Base-by-base conservation (phyloP, 2,113 vertebrate species). In the Sprattus sprattus region DNA sequence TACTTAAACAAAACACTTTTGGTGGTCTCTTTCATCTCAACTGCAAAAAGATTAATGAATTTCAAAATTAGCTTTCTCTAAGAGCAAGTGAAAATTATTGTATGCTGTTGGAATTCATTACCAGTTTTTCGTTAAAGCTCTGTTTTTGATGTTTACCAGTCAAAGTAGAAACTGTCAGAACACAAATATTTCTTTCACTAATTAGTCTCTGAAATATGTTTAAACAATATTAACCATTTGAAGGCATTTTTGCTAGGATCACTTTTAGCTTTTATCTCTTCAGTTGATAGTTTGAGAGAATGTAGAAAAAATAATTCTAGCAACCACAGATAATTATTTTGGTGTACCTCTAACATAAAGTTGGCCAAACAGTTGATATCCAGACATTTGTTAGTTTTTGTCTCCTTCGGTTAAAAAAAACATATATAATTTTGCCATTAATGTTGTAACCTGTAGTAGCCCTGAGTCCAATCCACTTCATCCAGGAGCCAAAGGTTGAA, bases 1-100 rank as follows among this genome's bases (percentile, higher is more conserved):
- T 80, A 83, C 87, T 81, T 71, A 90, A 88, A 90, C 86, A 90
- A 88, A 88, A 13, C 89, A 84, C 81, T 52, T 83, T 81, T 60
- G 6, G 47, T 78, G 0, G 39, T 80, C 18, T 81, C 88, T 91
- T 93, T 92, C 75, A 92, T 92, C 88, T 87, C 46, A 83, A 71
- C 46, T 83, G 54, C 15, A 57, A 86, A 39, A 85, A 87, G 8
- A 9, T 50, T 46, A 81, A 87, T 47, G 78, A 49, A 67, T 78
- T 84, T 47, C 50, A 9, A 81, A 52, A 84, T 25, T 71, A 45
- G 54, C 20, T 50, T 49, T 82, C 60, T 85, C 46, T 47, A 15
- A 60, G 50, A 85, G 25, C 60, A 28, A 89, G 57, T 90, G 81
- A 91, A 81, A 83, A 85, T 83, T 39, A 50, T 25, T 71, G 44